Base-by-base conservation (phyloP, 2,888 invertebrate genomes). In the Amphipoea lucens region DNA sequence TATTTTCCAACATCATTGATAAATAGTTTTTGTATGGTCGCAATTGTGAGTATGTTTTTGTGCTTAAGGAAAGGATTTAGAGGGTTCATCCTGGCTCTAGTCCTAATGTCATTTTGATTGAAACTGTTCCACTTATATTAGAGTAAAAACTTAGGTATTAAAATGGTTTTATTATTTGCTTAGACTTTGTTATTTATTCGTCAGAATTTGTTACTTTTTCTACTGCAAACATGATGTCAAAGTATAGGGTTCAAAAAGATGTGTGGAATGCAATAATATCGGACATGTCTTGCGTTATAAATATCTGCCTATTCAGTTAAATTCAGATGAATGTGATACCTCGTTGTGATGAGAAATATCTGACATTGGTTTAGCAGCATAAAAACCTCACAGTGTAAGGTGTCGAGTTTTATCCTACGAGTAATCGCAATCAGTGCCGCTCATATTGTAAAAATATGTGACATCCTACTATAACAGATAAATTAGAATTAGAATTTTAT, bases 51-150 rank as follows among this genome's bases (percentile, higher is more conserved):
- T 74, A 72, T 78, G 76, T 79, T 82, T 81, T 82, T 84, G 51
- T 76, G 66, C 42, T 66, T 54, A 74, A 74, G 54, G 57, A 54
- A 78, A 78, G 81, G 86, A 82, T 87, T 86, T 83, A 72, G 57
- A 80, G 78, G 86, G 84, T 86, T 68, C 76, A 65, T 45, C 63
- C 67, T 69, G 79, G 83, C 68, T 75, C 57, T 79, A 76, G 60
- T 62, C 74, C 68, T 87, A 82, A 84, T 84, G 83, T 79, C 69
- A 82, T 51, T 82, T 81, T 84, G 78, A 86, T 78, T 76, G 85
- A 87, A 85, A 71, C 57, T 77, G 62, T 69, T 48, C 1, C 6
- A 63, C 45, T 36, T 62, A 62, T 70, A 67, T 36, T 62, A 5
- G 23, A 74, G 57, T 78, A 69, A 77, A 74, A 66, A 66, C 36